A percentile compares a stretch with the other conserved stretches of the same genome.
Evolutionary conservation across 2,797 vertebrate species (phyloP).

Genomic region (Hoplostethus mediterraneus): DNA sequence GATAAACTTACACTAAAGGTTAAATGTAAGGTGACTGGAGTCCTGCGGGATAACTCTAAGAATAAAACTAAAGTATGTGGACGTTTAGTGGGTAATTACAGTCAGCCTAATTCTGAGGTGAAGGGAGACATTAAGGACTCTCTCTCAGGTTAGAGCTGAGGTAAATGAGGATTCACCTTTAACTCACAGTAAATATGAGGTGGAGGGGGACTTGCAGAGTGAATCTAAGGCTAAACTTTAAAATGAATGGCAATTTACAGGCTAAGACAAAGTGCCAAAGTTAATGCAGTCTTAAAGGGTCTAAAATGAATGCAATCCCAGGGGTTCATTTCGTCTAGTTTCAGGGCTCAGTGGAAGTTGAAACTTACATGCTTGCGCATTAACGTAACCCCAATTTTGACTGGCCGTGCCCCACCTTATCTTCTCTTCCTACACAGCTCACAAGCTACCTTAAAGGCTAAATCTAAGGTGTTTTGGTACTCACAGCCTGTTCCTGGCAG

Average conservation of each 20-base stretch:
- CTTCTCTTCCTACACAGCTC: background rate
- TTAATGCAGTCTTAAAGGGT: too few relatives aligned
- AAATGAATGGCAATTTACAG: background rate
- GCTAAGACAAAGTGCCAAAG: background rate
- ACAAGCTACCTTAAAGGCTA: background rate
- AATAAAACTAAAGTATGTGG: background rate
- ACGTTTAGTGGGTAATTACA: background rate
- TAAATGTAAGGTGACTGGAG: too few relatives aligned
- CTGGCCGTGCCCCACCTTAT: too few relatives aligned
- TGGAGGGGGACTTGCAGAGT: background rate
- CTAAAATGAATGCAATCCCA: too few relatives aligned
- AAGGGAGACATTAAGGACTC: background rate
- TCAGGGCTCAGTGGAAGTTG: too few relatives aligned
- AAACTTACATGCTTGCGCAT: too few relatives aligned
- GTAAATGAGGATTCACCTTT: background rate
- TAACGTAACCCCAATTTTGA: too few relatives aligned
- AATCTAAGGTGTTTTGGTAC: constrained; percentile 48
- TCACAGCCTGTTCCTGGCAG: constrained; percentile 99
- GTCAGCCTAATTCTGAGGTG: background rate
- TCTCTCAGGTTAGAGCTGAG: background rate
- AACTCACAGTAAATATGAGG: background rate
- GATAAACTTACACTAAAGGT: too few relatives aligned
- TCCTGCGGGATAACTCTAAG: background rate
- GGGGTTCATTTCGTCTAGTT: too few relatives aligned
- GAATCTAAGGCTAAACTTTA: background rate